Conservation (phyloP, 2,888 invertebrate species). For the Arge pagana region DNA sequence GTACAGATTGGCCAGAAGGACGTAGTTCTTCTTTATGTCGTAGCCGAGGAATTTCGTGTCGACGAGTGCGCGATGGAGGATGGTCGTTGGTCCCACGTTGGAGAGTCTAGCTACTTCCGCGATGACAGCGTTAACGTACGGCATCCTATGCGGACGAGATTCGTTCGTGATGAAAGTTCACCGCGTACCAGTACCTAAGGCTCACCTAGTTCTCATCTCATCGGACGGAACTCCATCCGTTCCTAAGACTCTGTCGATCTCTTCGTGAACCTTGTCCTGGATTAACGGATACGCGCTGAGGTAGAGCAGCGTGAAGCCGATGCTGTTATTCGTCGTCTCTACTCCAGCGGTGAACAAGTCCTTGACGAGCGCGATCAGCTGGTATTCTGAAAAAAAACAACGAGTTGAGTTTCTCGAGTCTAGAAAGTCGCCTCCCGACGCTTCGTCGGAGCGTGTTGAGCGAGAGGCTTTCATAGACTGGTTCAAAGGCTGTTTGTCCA, state of each 20-base stretch:
- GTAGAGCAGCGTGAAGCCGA: conserved; percentile 36
- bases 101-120: conserved; percentile 41
- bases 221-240: conserved; percentile 35
- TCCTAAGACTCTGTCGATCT: conserved; percentile 41
- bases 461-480: too few relatives aligned
- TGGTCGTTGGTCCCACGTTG: conserved; percentile 31
- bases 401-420: too few relatives aligned
- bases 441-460: too few relatives aligned
- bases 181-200: background rate
- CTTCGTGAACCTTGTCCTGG: conserved; percentile 36
- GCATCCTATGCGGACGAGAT: conserved; percentile 29
- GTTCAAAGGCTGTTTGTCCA: too few relatives aligned
- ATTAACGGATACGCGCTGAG: conserved; percentile 36
- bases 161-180: background rate
- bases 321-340: conserved; percentile 35
- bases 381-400: conserved; percentile 18
- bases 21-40: conserved; percentile 28
- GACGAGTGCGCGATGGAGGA: conserved; percentile 33
- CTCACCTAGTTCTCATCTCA: conserved; percentile 33
- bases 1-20: conserved; percentile 32
- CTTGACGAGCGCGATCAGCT: conserved; percentile 29
- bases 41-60: conserved; percentile 34
- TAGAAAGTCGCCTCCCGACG: too few relatives aligned
- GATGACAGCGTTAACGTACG: conserved; percentile 41
- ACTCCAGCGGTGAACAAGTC: conserved; percentile 37